Base-by-base conservation (phyloP, 2,888 invertebrate genomes). In the Drosophila cyrtoloma region DNA sequence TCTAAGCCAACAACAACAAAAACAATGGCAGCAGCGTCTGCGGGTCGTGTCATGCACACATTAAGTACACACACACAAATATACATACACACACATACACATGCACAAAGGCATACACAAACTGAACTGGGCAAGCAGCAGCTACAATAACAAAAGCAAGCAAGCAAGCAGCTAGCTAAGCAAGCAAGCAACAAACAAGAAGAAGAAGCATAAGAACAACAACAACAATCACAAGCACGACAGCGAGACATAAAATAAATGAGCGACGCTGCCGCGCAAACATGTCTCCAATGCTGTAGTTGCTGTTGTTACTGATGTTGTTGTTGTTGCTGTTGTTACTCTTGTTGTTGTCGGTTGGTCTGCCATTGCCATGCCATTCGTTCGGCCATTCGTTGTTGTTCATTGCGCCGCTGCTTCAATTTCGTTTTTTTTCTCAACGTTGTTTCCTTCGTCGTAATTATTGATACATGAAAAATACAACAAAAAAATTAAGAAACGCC, bases 161-260 rank as follows among this genome's bases (percentile, higher is more conserved):
- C 47, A 47, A 26, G 22, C 47, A 47, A 26, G 67, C 78, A 79
- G 75, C 79, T 79, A 78, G 75, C 78, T 72, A 76, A 79, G 75
- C 75, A 75, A 72, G 75, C 75, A 79, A 72, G 72, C 72, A 72
- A 58, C 58, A 58, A 58, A 42, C 32, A 30, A 56, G 63, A 63
- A 75, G 22, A 58, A 65, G 22, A 58, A 65, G 62, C 63, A 71
- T 19, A 62, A 57, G 61, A 67, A 35, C 69, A 73, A 58, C 56
- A 71, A 33, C 47, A 75, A 44, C 50, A 70, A 66, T 50, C 63
- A 53, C 78, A 71, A 66, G 64, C 59, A 77, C 75, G 78, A 65
- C 77, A 80, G 72, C 83, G 76, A 86, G 88, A 86, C 88, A 85
- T 88, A 77, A 88, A 86, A 86, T 88, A 88, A 86, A 86, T 87